These are phyloP conservation scores for Verasper variegatus DNA, from an alignment of 2,113 vertebrate species.

Conservation along the genomic window DNA sequence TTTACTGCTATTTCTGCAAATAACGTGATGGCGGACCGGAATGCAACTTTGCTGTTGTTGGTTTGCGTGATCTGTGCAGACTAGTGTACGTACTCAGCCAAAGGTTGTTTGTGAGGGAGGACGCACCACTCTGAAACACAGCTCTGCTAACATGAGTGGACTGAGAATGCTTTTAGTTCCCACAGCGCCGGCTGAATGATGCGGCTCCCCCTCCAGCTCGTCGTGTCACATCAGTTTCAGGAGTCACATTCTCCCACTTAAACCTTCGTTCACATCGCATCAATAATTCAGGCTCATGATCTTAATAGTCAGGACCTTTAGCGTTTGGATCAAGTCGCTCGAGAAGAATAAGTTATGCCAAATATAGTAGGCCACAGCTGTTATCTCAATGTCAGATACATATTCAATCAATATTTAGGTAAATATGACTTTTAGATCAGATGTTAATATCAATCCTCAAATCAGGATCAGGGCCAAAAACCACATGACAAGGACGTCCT, in stretches of 20 bases:
- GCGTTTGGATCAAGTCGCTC: background rate
- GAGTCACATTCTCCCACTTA: background rate
- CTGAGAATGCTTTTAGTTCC: constrained; percentile 1
- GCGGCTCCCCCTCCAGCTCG: background rate
- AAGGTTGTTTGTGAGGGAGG: background rate
- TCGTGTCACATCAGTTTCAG: background rate
- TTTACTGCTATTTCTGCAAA: background rate
- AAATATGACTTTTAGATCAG: background rate
- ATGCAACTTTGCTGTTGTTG: background rate
- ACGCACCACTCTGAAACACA: background rate
- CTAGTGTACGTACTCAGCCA: background rate
- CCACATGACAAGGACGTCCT: background rate
- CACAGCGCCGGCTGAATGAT: background rate
- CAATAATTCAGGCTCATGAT: background rate
- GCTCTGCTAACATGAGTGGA: background rate
- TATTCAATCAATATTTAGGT: background rate
- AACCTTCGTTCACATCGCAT: background rate
- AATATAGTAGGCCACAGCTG: background rate
- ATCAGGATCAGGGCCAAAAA: background rate
- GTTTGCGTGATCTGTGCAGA: background rate
- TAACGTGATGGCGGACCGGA: too few species aligned
- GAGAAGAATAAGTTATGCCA: background rate
- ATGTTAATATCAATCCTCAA: too few species aligned
- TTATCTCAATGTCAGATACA: background rate
- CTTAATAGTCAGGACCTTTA: background rate